Conservation (phyloP, 2,888 invertebrate genomes). For the Bhutanitis thaidina region DNA sequence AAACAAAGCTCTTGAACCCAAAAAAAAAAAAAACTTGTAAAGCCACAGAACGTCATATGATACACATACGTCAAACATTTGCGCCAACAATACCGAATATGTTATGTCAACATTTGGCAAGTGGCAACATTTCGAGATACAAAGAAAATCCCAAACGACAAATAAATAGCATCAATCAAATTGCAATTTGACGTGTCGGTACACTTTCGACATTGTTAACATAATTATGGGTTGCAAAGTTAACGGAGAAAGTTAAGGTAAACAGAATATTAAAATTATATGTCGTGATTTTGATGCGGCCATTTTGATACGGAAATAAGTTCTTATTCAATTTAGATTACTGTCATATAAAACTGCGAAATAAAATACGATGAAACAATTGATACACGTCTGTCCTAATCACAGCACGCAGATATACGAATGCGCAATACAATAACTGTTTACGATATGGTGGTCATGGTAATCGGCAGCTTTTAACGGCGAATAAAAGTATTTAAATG, state of each 20-base stretch:
- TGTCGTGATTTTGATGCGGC: not conserved
- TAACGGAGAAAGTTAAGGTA: constrained; percentile 4
- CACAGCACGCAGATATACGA: no score
- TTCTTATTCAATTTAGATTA: not conserved
- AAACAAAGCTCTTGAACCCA: no score
- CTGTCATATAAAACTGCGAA: no score
- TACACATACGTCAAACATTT: not conserved
- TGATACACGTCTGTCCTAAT: no score
- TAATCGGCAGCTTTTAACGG: no score
- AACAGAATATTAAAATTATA: not conserved
- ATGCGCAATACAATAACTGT: no score
- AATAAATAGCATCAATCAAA: constrained; percentile 67
- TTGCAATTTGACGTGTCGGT: constrained; percentile 48
- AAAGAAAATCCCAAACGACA: constrained; percentile 50
- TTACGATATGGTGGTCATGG: no score
- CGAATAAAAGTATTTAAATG: no score
- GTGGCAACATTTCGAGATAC: constrained; percentile 5
- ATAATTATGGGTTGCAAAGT: constrained; percentile 13
- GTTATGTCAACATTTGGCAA: constrained; percentile 20
- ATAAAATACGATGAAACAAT: no score
- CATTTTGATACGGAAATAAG: not conserved
- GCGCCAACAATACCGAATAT: not conserved
- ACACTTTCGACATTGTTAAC: constrained; percentile 4
- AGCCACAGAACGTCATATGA: no score
- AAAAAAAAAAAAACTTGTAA: no score